Conservation (phyloP, 2,797 vertebrate genomes). For the Sebastiscus tertius region DNA sequence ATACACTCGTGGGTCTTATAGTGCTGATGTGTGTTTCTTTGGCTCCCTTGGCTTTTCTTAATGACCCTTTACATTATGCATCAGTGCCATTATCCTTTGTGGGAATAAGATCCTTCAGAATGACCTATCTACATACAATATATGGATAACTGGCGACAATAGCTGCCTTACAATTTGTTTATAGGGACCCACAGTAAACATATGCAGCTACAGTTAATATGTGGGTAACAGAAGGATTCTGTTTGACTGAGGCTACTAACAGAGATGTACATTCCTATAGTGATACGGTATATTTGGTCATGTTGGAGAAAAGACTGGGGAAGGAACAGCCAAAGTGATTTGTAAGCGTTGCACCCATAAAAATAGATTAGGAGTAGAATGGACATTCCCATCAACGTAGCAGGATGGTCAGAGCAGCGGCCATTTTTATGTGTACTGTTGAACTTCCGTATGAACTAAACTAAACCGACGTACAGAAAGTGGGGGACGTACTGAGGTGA, state of each 20-base stretch:
- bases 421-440: no score
- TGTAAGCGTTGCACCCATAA: background rate
- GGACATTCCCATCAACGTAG: background rate
- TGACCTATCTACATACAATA: slow-evolving; percentile 13
- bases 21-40: slow-evolving; percentile 40
- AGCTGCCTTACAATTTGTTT: slow-evolving; percentile 10
- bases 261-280: background rate
- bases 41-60: slow-evolving; percentile 37
- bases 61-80: slow-evolving; percentile 62
- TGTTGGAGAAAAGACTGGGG: background rate
- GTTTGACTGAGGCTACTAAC: background rate
- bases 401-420: no score
- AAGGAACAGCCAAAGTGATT: background rate
- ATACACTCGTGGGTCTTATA: slow-evolving; percentile 1
- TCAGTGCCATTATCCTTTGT: slow-evolving; percentile 36
- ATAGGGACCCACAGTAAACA: background rate
- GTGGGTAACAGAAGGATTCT: background rate
- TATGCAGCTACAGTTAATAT: background rate
- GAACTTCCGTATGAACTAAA: no score
- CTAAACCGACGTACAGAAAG: background rate
- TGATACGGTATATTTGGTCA: background rate
- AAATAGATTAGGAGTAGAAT: background rate
- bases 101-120: slow-evolving; percentile 37
- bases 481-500: background rate
- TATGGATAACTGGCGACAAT: slow-evolving; percentile 1